phyloP scores from a whole-genome alignment of 2,888 invertebrate species.

The Habroteleia sp. region DNA sequence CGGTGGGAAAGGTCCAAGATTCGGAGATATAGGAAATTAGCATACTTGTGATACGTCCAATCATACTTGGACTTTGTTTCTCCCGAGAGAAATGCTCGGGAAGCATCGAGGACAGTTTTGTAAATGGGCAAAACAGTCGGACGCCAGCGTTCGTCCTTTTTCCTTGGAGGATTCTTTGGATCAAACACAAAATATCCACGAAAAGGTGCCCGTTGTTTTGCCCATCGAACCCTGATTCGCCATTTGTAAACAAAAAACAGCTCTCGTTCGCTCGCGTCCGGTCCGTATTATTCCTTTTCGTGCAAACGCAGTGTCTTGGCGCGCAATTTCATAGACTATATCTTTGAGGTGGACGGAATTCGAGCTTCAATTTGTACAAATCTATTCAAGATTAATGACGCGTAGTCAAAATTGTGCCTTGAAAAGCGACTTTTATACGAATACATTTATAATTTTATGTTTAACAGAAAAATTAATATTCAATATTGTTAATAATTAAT shows the following conservation, averaged over 20 bases:
- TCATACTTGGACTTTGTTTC: slow-evolving; percentile 36
- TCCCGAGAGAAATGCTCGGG: slow-evolving; percentile 12
- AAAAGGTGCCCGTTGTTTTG: slow-evolving; percentile 7
- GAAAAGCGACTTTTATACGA: too few relatives aligned
- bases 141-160: background rate
- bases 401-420: too few relatives aligned
- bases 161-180: background rate
- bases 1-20: slow-evolving; percentile 25
- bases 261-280: slow-evolving; percentile 35
- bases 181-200: background rate
- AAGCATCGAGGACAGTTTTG: slow-evolving; percentile 26
- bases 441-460: too few relatives aligned
- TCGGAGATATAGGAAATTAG: slow-evolving; percentile 61
- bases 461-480: too few relatives aligned
- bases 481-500: too few relatives aligned
- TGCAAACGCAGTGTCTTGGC: background rate
- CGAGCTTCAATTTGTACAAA: slow-evolving; percentile 1
- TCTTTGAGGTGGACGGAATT: slow-evolving; percentile 1
- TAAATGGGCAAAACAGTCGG: slow-evolving; percentile 14
- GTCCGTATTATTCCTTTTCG: slow-evolving; percentile 2
- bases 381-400: too few relatives aligned
- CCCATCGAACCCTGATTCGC: slow-evolving; percentile 27
- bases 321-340: background rate
- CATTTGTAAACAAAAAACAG: slow-evolving; percentile 39
- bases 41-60: slow-evolving; percentile 67